A percentile compares a stretch with the other conserved stretches of the same genome.
These are phyloP conservation scores for Erpetoichthys calabaricus DNA, from an alignment of 2,797 vertebrate species.

Conservation along the genomic window DNA sequence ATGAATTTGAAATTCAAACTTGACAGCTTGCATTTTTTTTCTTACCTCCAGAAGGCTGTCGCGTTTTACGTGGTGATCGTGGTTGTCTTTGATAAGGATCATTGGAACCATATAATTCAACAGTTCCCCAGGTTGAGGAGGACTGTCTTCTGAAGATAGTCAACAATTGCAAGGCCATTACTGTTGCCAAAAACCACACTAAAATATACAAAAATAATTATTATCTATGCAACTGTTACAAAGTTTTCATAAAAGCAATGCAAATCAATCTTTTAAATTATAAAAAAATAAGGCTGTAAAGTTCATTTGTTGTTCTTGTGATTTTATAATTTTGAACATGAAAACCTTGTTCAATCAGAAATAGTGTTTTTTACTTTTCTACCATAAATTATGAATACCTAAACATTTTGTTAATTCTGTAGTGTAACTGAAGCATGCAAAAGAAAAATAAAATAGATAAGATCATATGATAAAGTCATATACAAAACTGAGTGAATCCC, in stretches of 20 bases:
- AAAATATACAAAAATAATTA: conserved; percentile 15
- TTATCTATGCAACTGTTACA: neutral
- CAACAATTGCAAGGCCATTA: conserved; percentile 87
- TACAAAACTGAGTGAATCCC: too few species aligned
- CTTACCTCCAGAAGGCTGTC: conserved; percentile 92
- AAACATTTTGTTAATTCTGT: too few species aligned
- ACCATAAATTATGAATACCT: too few species aligned
- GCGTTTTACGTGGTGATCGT: conserved; percentile 85
- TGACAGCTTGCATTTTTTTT: neutral
- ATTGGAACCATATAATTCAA: conserved; percentile 85
- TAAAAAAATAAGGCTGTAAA: neutral
- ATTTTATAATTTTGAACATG: too few species aligned
- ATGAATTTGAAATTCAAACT: too few species aligned
- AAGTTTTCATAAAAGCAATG: neutral
- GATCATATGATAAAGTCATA: too few species aligned
- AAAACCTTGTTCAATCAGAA: too few species aligned
- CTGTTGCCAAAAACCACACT: conserved; percentile 97
- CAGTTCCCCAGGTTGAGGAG: conserved; percentile 82
- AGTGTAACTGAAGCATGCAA: too few species aligned
- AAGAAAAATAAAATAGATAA: too few species aligned
- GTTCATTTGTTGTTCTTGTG: too few species aligned
- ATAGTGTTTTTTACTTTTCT: too few species aligned
- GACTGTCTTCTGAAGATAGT: conserved; percentile 92
- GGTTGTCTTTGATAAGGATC: conserved; percentile 94
- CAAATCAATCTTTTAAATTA: conserved; percentile 2